Conservation (phyloP, 2,113 vertebrate genomes). For the Elaphurus davidianus region DNA sequence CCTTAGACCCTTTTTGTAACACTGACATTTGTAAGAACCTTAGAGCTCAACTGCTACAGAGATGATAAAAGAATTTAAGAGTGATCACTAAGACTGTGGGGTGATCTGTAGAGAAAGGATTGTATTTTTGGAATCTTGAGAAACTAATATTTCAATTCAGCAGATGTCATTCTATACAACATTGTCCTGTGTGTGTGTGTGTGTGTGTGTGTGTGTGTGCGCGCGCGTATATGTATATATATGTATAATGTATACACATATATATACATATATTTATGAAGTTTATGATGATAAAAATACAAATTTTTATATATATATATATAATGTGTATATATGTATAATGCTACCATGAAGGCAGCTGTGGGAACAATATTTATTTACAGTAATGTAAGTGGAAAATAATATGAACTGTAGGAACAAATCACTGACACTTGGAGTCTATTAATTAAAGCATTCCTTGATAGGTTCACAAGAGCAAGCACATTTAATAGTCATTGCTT, state of each 20-base stretch:
- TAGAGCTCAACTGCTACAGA: not conserved
- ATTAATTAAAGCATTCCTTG: constrained; percentile 25
- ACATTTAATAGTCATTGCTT: constrained; percentile 24
- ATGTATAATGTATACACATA: not conserved
- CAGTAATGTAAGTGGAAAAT: constrained; percentile 17
- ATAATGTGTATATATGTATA: not conserved
- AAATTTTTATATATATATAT: not conserved
- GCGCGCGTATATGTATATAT: accelerated
- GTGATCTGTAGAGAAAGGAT: not conserved
- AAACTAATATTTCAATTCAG: constrained; percentile 15
- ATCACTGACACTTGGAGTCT: not conserved
- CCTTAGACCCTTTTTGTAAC: not conserved
- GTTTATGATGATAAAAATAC: not conserved
- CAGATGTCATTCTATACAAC: not conserved
- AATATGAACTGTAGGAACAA: constrained; percentile 26
- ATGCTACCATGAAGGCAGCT: not conserved
- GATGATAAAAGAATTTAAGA: not conserved
- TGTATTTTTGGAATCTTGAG: not conserved
- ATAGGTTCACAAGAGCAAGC: constrained; percentile 25
- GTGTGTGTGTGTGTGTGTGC: not conserved
- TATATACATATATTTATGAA: not conserved
- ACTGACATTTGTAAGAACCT: not conserved
- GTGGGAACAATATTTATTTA: constrained; percentile 17
- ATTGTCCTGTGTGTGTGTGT: not conserved
- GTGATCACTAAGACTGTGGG: not conserved